Evolutionary conservation across 2,888 invertebrate genomes (phyloP), one percentile per base, ranked within the genome.

Genomic region (Campoplex capitator): DNA sequence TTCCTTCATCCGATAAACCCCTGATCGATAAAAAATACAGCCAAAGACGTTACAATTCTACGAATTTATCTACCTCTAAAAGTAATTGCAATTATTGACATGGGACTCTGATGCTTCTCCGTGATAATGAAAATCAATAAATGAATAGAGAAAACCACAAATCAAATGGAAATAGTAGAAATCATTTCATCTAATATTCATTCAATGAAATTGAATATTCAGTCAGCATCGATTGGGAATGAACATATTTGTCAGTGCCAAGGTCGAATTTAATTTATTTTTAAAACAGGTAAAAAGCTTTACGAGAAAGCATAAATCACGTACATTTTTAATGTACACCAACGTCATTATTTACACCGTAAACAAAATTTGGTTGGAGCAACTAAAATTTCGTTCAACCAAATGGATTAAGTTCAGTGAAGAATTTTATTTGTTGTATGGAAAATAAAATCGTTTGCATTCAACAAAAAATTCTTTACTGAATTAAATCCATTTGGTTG

Each of bases 61-160:
- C 86, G 73, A 70, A 18, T 51, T 85, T 79, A 67, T 54, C 70
- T 73, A 28, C 42, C 54, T 54, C 38, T 76, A 56, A 82, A 85
- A 85, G 84, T 88, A 88, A 89, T 87, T 88, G 88, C 87, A 85
- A 76, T 83, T 56, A 88, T 86, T 84, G 65, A 62, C 74, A 18
- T 32, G 56, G 77, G 80, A 84, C 70, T 35, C 42, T 35, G n/a
- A 23, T 51, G 11, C 42, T 77, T 8, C 35, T 70, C 7, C 6
- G 78, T 18, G 42, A 78, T 48, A 13, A 78, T 35, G 13, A 78
- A 78, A 81, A 38, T 38, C 56, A 73, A 45, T 13, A n/a, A 18
- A 28, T 56, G 42, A 56, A 58, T 45, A 2, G 7, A 68, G 11
- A 18, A 32, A n/a, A 16, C 6, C n/a, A 78, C 32, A 62, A 32